Base-by-base conservation (phyloP, 1,140 invertebrate species). In the Belonocnema kinseyi region DNA sequence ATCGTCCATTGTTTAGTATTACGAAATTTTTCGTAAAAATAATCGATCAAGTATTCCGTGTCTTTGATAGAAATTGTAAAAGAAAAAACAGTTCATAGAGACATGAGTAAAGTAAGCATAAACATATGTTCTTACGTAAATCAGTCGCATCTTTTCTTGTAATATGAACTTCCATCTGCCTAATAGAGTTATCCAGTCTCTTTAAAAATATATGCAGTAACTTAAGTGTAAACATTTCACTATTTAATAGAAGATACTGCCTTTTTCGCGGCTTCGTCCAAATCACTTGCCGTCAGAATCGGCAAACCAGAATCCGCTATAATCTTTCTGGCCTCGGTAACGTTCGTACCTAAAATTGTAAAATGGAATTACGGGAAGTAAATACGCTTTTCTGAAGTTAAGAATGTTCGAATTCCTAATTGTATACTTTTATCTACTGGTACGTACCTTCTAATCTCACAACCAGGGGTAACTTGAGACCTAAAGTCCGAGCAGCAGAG, bases 241-340 rank as follows among this genome's bases (percentile, higher is more conserved):
- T 80, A 66, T 75, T 93, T 92, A 14, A 93, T 89, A 70, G 94
- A 91, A 33, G 85, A 81, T 1, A 99, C 97, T 74, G 96, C 97
- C 89, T 97, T 96, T 86, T 94, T 93, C 0, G 98, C 98, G 52
- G 98, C 98, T 89, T 98, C 96, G 84, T 99, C 98, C 70, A 99
- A 94, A 91, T 98, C 94, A 82, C 93, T 94, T 7, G 96, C 96
- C 61, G 97, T 96, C 70, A 94, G 91, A 83, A 99, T 97, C 17
- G 95, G 93, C 46, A 99, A 91, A 33, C 95, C 95, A 74, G 97
- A 98, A 61, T 97, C 94, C 76, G 94, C 92, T 16, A 99, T 92
- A 78, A 99, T 94, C 82, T 93, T 93, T 76, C 93, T 93, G 2
- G 95, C 95, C 88, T 93, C 92, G 14, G 75, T 85, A 2, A 96